A percentile compares a stretch with the other conserved stretches of the same genome.
These are phyloP conservation scores for Muscina levida DNA, from an alignment of 2,888 invertebrate genomes.

Conservation along the genomic window DNA sequence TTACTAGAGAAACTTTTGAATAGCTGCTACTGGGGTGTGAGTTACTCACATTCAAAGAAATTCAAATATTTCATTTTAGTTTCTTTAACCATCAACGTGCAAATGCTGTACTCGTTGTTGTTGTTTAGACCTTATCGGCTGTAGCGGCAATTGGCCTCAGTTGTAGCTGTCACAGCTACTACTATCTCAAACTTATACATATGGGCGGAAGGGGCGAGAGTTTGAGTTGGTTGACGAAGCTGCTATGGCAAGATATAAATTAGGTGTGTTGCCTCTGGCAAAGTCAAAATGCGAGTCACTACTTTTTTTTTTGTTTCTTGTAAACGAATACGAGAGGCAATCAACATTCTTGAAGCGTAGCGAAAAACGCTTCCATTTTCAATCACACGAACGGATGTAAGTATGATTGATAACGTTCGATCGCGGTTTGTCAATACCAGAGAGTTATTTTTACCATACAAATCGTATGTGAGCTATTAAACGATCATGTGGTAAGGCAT, in stretches of 20 bases:
- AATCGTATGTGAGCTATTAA: neutral
- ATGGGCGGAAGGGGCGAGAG: conserved; percentile 19
- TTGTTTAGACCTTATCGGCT: conserved; percentile 38
- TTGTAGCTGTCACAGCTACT: neutral
- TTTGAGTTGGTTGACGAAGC: conserved; percentile 8
- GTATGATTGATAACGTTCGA: conserved; percentile 19
- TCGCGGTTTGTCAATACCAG: neutral
- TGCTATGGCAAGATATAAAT: conserved; percentile 25
- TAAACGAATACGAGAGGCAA: neutral
- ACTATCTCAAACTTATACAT: neutral
- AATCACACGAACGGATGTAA: conserved; percentile 17
- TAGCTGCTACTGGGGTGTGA: neutral
- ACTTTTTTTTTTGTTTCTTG: conserved; percentile 13
- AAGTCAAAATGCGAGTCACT: conserved; percentile 14
- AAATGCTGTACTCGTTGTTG: conserved; percentile 5
- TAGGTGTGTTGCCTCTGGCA: conserved; percentile 1
- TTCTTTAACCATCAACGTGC: conserved; percentile 12
- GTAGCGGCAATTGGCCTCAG: conserved; percentile 2
- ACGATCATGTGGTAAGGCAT: too few species aligned
- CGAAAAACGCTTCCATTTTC: conserved; percentile 15
- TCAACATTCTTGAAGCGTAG: conserved; percentile 8
- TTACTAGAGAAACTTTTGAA: too few species aligned
- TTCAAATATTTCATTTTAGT: conserved; percentile 13
- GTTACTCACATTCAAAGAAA: neutral
- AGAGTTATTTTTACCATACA: too few species aligned